Percentiles rank a stretch among this genome's conserved stretches.
Conservation (phyloP, 2,113 vertebrate species). For the Opisthocomus hoazin region DNA sequence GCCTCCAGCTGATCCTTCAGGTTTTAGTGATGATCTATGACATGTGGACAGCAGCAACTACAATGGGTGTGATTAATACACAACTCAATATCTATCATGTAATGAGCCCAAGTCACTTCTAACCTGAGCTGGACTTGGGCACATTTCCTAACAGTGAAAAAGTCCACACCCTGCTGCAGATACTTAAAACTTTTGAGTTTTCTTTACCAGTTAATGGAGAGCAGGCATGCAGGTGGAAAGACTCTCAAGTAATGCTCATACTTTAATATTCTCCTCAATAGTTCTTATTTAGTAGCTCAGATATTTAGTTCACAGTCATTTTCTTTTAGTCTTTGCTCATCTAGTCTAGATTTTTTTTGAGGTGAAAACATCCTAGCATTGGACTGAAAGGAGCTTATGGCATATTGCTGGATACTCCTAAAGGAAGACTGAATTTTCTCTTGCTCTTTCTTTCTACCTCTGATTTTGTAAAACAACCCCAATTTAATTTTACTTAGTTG, state of each 20-base stretch:
- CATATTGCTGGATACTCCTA: not conserved
- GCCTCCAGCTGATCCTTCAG: not conserved
- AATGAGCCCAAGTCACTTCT: not conserved
- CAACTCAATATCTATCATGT: not conserved
- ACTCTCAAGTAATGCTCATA: not conserved
- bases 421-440: not conserved
- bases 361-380: not conserved
- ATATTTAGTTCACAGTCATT: not conserved
- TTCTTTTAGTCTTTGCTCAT: not conserved
- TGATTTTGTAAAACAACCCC: not conserved
- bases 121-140: not conserved
- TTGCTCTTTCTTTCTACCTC: not conserved
- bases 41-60: not conserved
- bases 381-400: not conserved
- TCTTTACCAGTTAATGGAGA: not conserved
- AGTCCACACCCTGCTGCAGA: not conserved
- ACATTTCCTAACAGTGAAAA: not conserved
- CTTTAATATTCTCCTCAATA: not conserved
- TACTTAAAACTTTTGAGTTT: not conserved
- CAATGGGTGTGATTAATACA: not conserved
- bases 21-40: not conserved
- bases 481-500: not conserved
- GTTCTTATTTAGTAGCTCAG: not conserved
- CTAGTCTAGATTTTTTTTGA: not conserved
- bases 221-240: not conserved